Base-by-base conservation (phyloP, 2,888 invertebrate genomes). In the Amaurobius ferox region DNA sequence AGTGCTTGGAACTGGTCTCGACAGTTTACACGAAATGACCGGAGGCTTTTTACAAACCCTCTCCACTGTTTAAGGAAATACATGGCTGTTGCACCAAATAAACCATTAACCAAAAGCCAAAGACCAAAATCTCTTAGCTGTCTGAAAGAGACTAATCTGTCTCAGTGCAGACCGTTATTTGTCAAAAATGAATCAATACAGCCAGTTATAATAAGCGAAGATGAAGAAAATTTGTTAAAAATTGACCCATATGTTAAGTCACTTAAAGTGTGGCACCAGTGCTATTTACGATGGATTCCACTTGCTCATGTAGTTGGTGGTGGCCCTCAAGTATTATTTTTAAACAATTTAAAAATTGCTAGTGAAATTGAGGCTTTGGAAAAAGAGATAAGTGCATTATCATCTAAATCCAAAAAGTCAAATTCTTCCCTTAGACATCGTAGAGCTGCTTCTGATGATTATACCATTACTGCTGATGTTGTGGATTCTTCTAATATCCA, bases 1-100 rank as follows among this genome's bases (percentile, higher is more conserved):
- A 95, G 96, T 3, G 94, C 96, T 1, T 98, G 97, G 97, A 96
- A 97, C 90, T 97, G 97, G 97, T 94, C 94, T 80, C 95, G 96
- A 90, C 97, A 97, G 91, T 97, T 97, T 90, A 93, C 94, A 0
- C 95, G 96, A 68, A 94, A 94, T 80, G 97, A 97, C 90, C 94
- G 95, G 81, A 93, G 94, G 2, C 92, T 97, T 88, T 97, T 98
- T 91, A 94, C 94, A 90, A 98, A 97, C 91, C 97, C 97, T 0
- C 92, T 97, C 55, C 97, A 94, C 90, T 92, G 93, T 74, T 83
- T 90, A 7, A 85, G 85, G n/a, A 79, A 79, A 35, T 87, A 85
- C 35, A 55, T 48, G 1, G 35, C 67, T n/a, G 30, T 76, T 40
- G 11, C 87, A 23, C 64, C 72, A 0, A 44, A 11, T 11, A 48